Base-by-base conservation (phyloP, 2,797 vertebrate genomes). In the Pogonophryne albipinna region DNA sequence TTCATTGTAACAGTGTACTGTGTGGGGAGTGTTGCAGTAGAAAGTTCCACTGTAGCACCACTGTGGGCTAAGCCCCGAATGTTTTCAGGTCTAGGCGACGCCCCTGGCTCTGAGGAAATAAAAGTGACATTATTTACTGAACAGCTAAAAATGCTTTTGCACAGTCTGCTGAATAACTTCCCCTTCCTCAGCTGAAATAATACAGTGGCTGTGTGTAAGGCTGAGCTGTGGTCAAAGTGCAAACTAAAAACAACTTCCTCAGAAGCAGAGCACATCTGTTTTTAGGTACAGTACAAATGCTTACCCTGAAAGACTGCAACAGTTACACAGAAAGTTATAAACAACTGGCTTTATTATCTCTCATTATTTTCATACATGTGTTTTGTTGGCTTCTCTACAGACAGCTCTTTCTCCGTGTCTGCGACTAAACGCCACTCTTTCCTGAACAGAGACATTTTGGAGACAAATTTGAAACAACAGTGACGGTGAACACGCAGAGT, bases 321-420 rank as follows among this genome's bases (percentile, higher is more conserved):
- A 55, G 4, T 10, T 56, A 76, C 57, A 78, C 38, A 63, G 34
- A 59, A 2, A 60, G 4, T 23, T 93, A 92, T 55, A 91, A 93
- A 93, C 91, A 91, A 83, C 46, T 50, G 56, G 62, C 19, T 87
- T 93, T 91, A 91, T 93, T 92, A 47, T 73, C 72, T 73, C 72
- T 83, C 65, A 83, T 55, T 71, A 76, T 85, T 81, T 76, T 87
- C 80, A 78, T 82, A 80, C 76, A 82, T 50, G 59, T 52, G 56
- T 68, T 80, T 79, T 70, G 45, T 83, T 71, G 65, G 74, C 20
- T 34, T 82, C 60, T 77, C 74, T 70, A 55, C 62, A 76, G 69
- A 71, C 61, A 63, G 63, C 46, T 84, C 58, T 74, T 42, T 16
- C 52, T 79, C 63, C 11, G 12, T 55, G 50, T 50, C 49, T 2